Percentiles rank a stretch among this genome's conserved stretches.
These are phyloP conservation scores for Syngnathus rostellatus DNA, from an alignment of 2,797 vertebrate species.

Conservation along the genomic window DNA sequence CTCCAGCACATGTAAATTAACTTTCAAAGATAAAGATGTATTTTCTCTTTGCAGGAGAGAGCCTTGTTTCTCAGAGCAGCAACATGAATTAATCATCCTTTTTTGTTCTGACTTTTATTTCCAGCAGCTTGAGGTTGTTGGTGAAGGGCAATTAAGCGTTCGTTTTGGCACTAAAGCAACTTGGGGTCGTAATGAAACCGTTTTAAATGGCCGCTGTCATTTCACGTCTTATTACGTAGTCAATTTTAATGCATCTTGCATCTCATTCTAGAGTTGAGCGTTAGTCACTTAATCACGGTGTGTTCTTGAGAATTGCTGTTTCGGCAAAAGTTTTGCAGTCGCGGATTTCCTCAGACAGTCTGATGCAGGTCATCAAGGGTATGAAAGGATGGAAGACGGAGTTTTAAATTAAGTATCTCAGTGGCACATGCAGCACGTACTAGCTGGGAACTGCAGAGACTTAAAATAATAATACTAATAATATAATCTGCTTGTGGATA, in stretches of 20 bases:
- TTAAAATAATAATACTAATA: not conserved
- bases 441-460: too few species aligned
- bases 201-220: not conserved
- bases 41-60: not conserved
- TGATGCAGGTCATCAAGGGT: conserved; percentile 38
- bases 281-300: not conserved
- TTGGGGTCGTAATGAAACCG: not conserved
- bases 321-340: conserved; percentile 40
- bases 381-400: conserved; percentile 42
- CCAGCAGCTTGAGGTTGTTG: not conserved
- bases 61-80: not conserved
- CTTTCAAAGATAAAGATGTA: not conserved
- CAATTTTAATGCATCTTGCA: not conserved
- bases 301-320: conserved; percentile 31
- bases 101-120: not conserved
- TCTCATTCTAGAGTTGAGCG: not conserved
- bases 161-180: not conserved
- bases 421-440: conserved; percentile 44
- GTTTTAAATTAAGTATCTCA: conserved; percentile 63
- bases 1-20: not conserved
- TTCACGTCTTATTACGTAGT: not conserved
- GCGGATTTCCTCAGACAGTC: conserved; percentile 46
- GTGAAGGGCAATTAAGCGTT: not conserved
- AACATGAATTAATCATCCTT: not conserved
- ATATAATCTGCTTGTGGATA: too few species aligned